A percentile compares a stretch with the other conserved stretches of the same genome.
Conservation (phyloP, 2,797 vertebrate species). For the Sebastes kiyomatsui region DNA sequence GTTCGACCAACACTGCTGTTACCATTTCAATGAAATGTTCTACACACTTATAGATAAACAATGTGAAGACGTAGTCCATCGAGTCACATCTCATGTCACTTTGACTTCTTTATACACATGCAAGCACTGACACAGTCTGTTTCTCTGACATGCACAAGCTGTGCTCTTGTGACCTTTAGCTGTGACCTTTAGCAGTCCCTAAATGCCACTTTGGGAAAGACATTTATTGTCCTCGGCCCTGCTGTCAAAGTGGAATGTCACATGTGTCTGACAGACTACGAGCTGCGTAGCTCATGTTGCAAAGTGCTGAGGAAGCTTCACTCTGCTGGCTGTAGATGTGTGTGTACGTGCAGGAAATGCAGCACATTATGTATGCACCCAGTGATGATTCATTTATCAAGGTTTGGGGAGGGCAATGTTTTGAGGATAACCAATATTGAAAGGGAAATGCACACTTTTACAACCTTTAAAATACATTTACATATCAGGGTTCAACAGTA, state of each 20-base stretch:
- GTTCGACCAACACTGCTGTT: not conserved
- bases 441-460: not conserved
- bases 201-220: slow-evolving; percentile 71
- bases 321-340: not conserved
- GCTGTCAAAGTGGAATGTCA: slow-evolving; percentile 71
- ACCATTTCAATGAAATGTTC: not conserved
- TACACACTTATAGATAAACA: not conserved
- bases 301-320: slow-evolving; percentile 21
- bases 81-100: slow-evolving; percentile 27
- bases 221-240: slow-evolving; percentile 61
- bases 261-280: slow-evolving; percentile 53
- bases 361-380: slow-evolving; percentile 1
- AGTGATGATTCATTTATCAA: slow-evolving; percentile 36
- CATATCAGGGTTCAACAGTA: not conserved
- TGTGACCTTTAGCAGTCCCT: slow-evolving; percentile 57
- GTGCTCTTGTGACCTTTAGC: slow-evolving; percentile 63
- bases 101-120: slow-evolving; percentile 48
- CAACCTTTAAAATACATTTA: slow-evolving; percentile 1
- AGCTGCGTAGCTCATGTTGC: slow-evolving; percentile 36
- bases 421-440: not conserved
- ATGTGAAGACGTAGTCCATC: not conserved
- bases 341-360: not conserved
- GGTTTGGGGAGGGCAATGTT: slow-evolving; percentile 18
- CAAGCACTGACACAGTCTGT: slow-evolving; percentile 15
- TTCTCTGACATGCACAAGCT: slow-evolving; percentile 42